Conservation (phyloP, 2,113 vertebrate genomes). For the Parus major region DNA sequence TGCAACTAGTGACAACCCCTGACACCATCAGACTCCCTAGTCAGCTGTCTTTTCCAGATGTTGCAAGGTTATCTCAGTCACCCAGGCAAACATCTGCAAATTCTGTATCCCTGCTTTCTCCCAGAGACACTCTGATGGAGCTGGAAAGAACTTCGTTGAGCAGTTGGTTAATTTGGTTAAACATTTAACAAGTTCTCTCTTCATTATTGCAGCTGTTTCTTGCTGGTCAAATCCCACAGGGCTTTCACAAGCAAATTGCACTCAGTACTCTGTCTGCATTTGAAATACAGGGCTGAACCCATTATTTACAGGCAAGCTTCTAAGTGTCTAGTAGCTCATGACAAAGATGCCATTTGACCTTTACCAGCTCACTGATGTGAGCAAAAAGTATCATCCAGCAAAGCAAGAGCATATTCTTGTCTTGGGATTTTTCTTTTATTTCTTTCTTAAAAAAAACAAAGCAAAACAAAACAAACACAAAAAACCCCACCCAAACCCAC, state of each 20-base stretch:
- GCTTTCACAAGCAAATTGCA: background rate
- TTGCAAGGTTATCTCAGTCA: background rate
- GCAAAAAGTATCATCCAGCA: background rate
- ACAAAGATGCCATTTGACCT: background rate
- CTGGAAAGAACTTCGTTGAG: background rate
- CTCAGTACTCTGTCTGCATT: background rate
- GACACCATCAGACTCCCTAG: background rate
- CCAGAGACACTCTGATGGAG: background rate
- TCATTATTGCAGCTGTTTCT: background rate
- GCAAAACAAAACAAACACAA: too few relatives aligned
- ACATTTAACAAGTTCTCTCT: background rate
- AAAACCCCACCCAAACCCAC: too few relatives aligned
- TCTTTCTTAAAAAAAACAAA: background rate
- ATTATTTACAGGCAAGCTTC: background rate
- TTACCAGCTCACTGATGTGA: background rate
- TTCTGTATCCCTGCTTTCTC: background rate
- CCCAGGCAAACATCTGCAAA: background rate
- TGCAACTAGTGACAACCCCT: background rate
- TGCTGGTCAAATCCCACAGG: background rate
- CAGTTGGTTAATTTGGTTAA: background rate
- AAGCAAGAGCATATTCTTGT: background rate
- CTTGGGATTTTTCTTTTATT: background rate
- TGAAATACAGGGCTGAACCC: background rate
- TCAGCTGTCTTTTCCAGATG: background rate
- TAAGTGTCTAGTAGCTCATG: background rate